A percentile compares a stretch with the other conserved stretches of the same genome.
These are phyloP conservation scores for Syngnathoides biaculeatus DNA, from an alignment of 2,113 vertebrate genomes.

Conservation along the genomic window DNA sequence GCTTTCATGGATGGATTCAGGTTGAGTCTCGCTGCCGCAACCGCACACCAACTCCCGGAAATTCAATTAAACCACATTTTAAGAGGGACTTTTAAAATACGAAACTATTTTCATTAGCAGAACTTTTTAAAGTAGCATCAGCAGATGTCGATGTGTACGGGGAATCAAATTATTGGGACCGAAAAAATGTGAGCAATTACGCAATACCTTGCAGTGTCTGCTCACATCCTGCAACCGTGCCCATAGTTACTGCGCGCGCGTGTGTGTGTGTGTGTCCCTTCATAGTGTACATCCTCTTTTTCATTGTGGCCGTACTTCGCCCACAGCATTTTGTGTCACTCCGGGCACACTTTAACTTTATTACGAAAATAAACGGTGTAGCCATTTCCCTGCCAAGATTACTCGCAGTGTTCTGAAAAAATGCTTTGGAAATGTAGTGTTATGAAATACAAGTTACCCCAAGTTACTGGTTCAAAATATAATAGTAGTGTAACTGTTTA, in stretches of 20 bases:
- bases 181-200: not conserved
- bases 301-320: not conserved
- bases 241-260: not conserved
- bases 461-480: too few relatives aligned
- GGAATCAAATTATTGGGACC: not conserved
- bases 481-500: too few relatives aligned
- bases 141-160: not conserved
- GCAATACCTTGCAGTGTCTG: not conserved
- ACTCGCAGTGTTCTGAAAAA: not conserved
- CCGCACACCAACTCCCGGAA: conserved; percentile 37
- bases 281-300: not conserved
- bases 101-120: conserved; percentile 30
- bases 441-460: too few relatives aligned
- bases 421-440: too few relatives aligned
- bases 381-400: not conserved
- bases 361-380: not conserved
- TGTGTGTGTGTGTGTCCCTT: not conserved
- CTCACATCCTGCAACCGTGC: not conserved
- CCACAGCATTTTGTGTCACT: conserved; percentile 49
- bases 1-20: conserved; percentile 60
- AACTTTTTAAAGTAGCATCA: conserved; percentile 4
- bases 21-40: conserved; percentile 49
- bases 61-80: conserved; percentile 51
- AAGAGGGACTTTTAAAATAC: conserved; percentile 19
- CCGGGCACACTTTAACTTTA: not conserved